These are phyloP conservation scores for Colius striatus DNA, from an alignment of 2,113 vertebrate species.

Conservation along the genomic window DNA sequence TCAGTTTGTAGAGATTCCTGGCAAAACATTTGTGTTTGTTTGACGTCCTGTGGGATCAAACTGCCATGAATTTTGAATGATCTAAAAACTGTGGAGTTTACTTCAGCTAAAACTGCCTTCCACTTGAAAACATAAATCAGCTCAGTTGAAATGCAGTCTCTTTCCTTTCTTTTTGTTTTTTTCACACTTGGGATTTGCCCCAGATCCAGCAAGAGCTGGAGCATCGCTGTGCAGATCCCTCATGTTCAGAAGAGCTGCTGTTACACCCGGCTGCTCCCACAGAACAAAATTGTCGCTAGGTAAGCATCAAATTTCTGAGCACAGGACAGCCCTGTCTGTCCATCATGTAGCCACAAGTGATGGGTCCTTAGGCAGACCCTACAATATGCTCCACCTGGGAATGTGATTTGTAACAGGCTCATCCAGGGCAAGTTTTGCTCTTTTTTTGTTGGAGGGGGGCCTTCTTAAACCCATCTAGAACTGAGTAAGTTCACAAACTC, in stretches of 20 bases:
- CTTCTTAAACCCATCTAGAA: neutral
- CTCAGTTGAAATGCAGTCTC: neutral
- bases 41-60: slow-evolving; percentile 50
- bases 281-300: rapidly evolving
- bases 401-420: neutral
- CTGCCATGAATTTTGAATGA: slow-evolving; percentile 63
- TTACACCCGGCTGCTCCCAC: neutral
- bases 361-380: neutral
- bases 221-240: rapidly evolving
- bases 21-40: slow-evolving; percentile 50
- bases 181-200: neutral
- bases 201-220: neutral
- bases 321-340: neutral
- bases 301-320: neutral
- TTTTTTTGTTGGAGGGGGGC: too few species aligned
- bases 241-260: neutral
- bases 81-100: slow-evolving; percentile 52
- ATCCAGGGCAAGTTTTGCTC: neutral
- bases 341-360: rapidly evolving
- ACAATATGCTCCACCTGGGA: neutral
- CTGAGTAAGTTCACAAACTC: neutral
- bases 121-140: slow-evolving; percentile 55
- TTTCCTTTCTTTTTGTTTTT: neutral
- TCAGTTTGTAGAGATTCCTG: slow-evolving; percentile 31
- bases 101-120: slow-evolving; percentile 26